A percentile compares a stretch with the other conserved stretches of the same genome.
Conservation (phyloP, 2,113 vertebrate species). For the Amblyopsis rosae region DNA sequence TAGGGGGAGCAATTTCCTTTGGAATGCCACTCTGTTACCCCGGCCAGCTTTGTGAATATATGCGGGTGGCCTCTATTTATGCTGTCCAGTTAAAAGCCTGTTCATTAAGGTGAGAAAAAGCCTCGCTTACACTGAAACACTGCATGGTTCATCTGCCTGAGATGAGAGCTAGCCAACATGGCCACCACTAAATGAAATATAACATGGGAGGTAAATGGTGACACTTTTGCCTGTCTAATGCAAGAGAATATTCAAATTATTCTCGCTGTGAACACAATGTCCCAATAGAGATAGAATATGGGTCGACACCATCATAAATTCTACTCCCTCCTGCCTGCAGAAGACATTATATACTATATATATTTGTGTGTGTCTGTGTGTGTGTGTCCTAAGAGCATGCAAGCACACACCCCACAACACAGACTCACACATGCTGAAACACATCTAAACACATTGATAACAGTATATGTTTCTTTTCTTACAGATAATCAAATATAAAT, state of each 20-base stretch:
- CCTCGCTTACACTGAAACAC: constrained; percentile 33
- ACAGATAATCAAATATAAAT: no score
- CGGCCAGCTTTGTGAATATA: neutral
- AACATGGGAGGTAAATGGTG: constrained; percentile 26
- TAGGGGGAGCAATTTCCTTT: constrained; percentile 47
- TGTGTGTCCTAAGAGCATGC: no score
- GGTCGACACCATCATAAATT: constrained; percentile 35
- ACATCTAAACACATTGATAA: no score
- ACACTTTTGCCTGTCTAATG: constrained; percentile 45
- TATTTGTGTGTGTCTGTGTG: no score
- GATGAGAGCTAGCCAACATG: constrained; percentile 32
- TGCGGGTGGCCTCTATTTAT: constrained; percentile 7
- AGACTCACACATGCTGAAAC: no score
- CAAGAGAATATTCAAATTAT: constrained; percentile 54
- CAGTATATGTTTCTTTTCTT: no score
- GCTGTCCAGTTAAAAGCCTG: constrained; percentile 22
- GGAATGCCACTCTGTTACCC: constrained; percentile 32
- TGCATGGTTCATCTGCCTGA: constrained; percentile 48
- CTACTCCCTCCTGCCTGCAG: constrained; percentile 49
- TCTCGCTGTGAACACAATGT: constrained; percentile 44
- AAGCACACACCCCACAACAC: no score
- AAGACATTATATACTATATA: neutral
- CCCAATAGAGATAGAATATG: constrained; percentile 55
- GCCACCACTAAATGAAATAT: constrained; percentile 34
- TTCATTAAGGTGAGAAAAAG: constrained; percentile 28